phyloP scores from a whole-genome alignment of 2,797 vertebrate genomes.

The Coluber constrictor region DNA sequence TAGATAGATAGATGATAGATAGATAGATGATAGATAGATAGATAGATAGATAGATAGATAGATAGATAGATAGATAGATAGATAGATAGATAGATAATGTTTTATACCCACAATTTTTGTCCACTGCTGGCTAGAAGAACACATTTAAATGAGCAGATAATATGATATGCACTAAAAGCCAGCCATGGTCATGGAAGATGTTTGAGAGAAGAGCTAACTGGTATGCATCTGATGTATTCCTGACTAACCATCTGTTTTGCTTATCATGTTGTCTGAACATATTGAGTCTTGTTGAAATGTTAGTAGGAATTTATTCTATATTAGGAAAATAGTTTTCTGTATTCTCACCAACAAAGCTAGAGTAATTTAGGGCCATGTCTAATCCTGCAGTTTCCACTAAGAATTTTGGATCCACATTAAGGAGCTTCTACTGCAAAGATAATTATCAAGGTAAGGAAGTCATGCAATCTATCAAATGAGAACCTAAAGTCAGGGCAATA shows the following conservation, averaged over 20 bases:
- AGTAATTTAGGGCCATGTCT: conserved; percentile 47
- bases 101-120: background rate
- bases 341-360: conserved; percentile 29
- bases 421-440: conserved; percentile 7
- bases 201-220: background rate
- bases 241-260: background rate
- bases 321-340: conserved; percentile 35
- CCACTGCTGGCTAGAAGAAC: background rate
- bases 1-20: background rate
- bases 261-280: background rate
- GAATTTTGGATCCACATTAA: conserved; percentile 36
- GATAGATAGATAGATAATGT: background rate
- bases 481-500: conserved; percentile 44
- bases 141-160: background rate
- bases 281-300: background rate
- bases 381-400: conserved; percentile 40
- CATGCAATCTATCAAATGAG: conserved; percentile 31
- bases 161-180: background rate
- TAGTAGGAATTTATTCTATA: conserved; percentile 1
- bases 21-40: background rate
- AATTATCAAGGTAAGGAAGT: background rate
- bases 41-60: too few species aligned
- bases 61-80: too few species aligned
- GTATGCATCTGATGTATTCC: background rate
- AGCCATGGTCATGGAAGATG: background rate